Evolutionary conservation across 1,140 invertebrate genomes (phyloP).

Genomic region (Pomacea maculata): DNA sequence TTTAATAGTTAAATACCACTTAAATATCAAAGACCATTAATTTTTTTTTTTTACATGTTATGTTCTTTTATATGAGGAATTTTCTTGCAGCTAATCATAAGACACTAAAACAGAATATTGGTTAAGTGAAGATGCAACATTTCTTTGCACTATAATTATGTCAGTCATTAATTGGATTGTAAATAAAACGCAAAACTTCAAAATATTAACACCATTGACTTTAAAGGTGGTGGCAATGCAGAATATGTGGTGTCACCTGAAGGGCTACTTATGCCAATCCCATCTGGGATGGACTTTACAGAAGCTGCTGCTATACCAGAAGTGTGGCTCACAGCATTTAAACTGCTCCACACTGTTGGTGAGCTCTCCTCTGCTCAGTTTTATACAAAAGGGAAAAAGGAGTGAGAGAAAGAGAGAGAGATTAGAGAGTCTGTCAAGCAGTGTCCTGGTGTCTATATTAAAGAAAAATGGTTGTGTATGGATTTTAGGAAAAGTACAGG

Average conservation of each 20-base stretch:
- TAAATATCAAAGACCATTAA: too few relatives aligned
- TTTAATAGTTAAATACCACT: too few relatives aligned
- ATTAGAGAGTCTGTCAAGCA: neutral
- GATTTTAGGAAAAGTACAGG: slow-evolving; percentile 42
- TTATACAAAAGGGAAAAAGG: too few relatives aligned
- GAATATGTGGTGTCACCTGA: slow-evolving; percentile 61
- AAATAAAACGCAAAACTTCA: neutral
- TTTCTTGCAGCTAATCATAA: too few relatives aligned
- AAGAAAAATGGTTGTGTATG: neutral
- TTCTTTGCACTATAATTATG: neutral
- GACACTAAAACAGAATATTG: neutral
- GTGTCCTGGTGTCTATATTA: neutral
- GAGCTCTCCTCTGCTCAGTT: slow-evolving; percentile 9
- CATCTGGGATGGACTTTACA: slow-evolving; percentile 45
- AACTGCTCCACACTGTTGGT: slow-evolving; percentile 60
- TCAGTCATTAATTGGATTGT: neutral
- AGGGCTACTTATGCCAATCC: slow-evolving; percentile 56
- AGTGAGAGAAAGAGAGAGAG: too few relatives aligned
- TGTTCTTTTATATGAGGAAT: too few relatives aligned
- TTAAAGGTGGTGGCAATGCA: slow-evolving; percentile 63
- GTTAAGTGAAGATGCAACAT: too few relatives aligned
- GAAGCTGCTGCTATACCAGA: slow-evolving; percentile 64
- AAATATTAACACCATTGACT: neutral
- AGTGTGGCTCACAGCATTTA: slow-evolving; percentile 65
- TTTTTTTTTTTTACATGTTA: too few relatives aligned